Evolutionary conservation across 2,888 invertebrate genomes (phyloP).

Genomic region (Tethea ocularis): DNA sequence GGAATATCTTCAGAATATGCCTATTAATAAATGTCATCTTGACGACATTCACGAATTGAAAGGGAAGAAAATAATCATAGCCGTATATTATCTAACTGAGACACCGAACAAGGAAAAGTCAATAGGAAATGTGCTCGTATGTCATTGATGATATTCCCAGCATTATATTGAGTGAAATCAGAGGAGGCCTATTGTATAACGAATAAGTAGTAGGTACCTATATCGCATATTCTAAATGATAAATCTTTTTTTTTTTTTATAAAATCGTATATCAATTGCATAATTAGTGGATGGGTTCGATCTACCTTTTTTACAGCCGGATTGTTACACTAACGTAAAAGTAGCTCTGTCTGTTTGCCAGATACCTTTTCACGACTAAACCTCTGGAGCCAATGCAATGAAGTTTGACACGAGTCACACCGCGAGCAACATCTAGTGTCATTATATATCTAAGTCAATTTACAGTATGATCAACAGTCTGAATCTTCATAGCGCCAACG

Average conservation of each 20-base stretch:
- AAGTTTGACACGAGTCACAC: no score
- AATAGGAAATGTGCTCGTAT: conserved; percentile 5
- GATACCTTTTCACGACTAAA: no score
- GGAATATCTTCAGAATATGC: background rate
- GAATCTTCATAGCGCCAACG: background rate
- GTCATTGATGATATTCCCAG: conserved; percentile 8
- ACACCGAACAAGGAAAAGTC: conserved; percentile 4
- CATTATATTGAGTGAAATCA: conserved; percentile 11
- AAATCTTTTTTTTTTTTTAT: background rate
- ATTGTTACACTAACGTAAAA: no score
- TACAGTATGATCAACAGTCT: background rate
- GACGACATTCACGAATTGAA: background rate
- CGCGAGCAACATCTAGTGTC: no score
- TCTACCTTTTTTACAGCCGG: no score
- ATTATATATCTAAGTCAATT: no score
- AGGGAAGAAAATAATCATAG: conserved; percentile 2
- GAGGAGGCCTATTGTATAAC: conserved; percentile 3
- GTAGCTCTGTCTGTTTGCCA: no score
- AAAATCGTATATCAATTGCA: background rate
- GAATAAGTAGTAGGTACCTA: no score
- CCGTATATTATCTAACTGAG: conserved; percentile 6
- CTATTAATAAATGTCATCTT: background rate
- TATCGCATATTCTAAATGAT: background rate
- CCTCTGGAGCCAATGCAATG: no score
- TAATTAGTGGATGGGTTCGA: no score